Evolutionary conservation across 1,140 invertebrate species (phyloP), one percentile per base, ranked within the genome.

Genomic region (Limonius californicus): DNA sequence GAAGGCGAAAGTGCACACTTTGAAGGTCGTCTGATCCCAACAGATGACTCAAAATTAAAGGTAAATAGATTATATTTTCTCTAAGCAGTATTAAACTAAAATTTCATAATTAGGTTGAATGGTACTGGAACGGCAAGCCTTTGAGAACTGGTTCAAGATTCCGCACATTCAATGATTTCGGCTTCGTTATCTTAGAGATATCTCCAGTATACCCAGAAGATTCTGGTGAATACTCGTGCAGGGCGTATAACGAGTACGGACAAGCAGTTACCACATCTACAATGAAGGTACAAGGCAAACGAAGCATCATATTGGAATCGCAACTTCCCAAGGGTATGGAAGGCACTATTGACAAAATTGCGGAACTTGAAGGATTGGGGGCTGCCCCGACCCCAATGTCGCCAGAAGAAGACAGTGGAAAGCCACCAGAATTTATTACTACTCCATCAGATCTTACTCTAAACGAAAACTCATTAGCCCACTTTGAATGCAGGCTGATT

Each of bases 201-300:
- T 94, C 92, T 2, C 92, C 93, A 0, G 91, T 95, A n/a, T 95
- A 96, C 76, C 91, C 92, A 1, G 92, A 96, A 81, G 93, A 96
- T 72, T 92, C 91, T 57, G 94, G 94, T 27, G 93, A 95, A 80
- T 97, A 97, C 77, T 90, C 89, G 57, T 97, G 93, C 76, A 83
- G 92, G 71, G 95, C 94, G 16, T 87, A 83, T 12, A 95, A 95
- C 71, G 90, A 92, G 59, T 92, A 92, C 68, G 95, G 95, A 53
- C 91, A 97, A 80, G 95, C 95, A 55, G 94, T 97, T 0, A 97
- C 94, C 7, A 93, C 89, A 12, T 92, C 92, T 47, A 85, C 86
- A 7, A 90, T 97, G 86, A 94, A 92, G 76, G 93, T 95, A 68
- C 89, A 88, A 75, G 90, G 90, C 53, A 97, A 96, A 77, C 84